Evolutionary conservation across 30 jellyfish, hydroid and myxozoan species (phyloP).

Genomic region (Pseudorhiza aurosa): DNA sequence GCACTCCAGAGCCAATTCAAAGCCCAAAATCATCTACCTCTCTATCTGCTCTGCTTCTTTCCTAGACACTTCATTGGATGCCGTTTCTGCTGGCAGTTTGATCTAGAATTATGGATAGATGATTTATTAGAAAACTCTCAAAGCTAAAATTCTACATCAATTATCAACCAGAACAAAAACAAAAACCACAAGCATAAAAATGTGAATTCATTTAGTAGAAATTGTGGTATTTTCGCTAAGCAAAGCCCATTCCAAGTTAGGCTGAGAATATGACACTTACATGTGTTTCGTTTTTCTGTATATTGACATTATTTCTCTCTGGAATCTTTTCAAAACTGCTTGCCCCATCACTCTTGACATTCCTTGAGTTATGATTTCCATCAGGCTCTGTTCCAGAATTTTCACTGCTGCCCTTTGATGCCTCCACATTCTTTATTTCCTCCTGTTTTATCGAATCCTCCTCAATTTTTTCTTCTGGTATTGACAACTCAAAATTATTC

Average conservation of each 20-base stretch:
- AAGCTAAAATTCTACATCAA: too few species aligned
- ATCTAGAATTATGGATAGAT: too few species aligned
- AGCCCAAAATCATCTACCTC: too few species aligned
- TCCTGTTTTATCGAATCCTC: neutral
- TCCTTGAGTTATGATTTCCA: neutral
- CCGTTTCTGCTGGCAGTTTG: too few species aligned
- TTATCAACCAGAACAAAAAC: too few species aligned
- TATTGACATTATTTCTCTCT: neutral
- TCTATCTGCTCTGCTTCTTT: conserved; percentile 4
- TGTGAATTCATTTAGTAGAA: too few species aligned
- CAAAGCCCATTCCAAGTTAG: too few species aligned
- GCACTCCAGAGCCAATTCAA: too few species aligned
- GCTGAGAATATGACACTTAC: too few species aligned
- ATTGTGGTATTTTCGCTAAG: too few species aligned
- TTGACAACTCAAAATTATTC: conserved; percentile 1
- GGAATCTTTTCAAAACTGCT: neutral
- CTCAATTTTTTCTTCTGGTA: neutral
- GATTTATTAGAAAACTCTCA: too few species aligned
- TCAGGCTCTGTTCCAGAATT: neutral
- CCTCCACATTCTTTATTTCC: neutral
- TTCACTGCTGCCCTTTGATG: neutral
- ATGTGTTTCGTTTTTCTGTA: neutral
- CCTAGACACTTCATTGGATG: neutral
- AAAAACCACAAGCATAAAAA: too few species aligned
- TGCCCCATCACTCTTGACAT: neutral